Base-by-base conservation (phyloP, 2,797 vertebrate genomes). In the Microctenopoma lineatum region DNA sequence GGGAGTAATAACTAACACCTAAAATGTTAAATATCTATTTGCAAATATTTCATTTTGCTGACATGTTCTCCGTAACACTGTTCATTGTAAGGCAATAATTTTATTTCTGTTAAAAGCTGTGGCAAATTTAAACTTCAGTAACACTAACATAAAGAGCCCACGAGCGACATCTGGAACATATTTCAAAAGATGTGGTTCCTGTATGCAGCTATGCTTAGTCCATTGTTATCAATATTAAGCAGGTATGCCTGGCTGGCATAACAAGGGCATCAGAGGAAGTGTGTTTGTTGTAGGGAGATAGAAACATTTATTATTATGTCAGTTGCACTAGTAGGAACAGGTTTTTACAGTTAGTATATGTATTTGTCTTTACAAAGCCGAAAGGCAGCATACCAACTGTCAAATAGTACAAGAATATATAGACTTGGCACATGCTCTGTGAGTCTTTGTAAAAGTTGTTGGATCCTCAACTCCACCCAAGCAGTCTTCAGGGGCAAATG, bases 391-490 rank as follows among this genome's bases (percentile, higher is more conserved):
- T 70, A 69, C 59, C 56, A 66, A 73, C 76, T 86, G 84, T 86
- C 75, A 81, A 76, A 89, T 80, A 60, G 81, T 79, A 84, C 81
- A 79, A 56, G 84, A 91, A 88, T 72, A 79, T 81, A 85, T 83
- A 75, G 70, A 84, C 59, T 79, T 85, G 81, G 80, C 79, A 82
- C 50, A 79, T 64, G 75, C 79, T 77, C 69, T 59, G 80, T 11
- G 29, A 71, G 73, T 60, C 75, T 86, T 83, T 89, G 84, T 77
- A 66, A 62, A 62, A 74, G 72, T 57, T 81, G 83, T 80, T 85
- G 75, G 83, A 87, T 84, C 90, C 80, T 83, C 84, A 81, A 74
- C 21, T 64, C 73, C 73, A 76, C 74, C 64, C 62, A 46, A 85
- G 80, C 66, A 77, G 84, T 81, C 83, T 82, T 85, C 70, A 59